Conservation (phyloP, 2,888 invertebrate genomes). For the Gymnosoma rotundatum region DNA sequence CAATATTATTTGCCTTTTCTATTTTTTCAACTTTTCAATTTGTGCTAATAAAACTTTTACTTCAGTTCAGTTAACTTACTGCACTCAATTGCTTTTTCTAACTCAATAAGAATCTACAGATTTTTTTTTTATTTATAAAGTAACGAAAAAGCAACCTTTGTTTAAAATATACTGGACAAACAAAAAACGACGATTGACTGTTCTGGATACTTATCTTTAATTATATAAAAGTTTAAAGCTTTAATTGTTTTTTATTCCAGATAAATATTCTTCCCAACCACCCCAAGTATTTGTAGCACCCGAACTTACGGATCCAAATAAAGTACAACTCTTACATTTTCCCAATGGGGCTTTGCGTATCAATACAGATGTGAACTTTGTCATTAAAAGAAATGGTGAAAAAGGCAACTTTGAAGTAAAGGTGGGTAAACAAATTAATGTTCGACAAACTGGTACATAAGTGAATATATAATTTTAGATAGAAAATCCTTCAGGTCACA, state of each 20-base stretch:
- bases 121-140: too few species aligned
- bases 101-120: too few species aligned
- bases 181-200: too few species aligned
- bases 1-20: too few species aligned
- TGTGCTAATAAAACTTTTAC: too few species aligned
- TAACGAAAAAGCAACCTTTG: too few species aligned
- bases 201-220: too few species aligned
- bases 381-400: conserved; percentile 79
- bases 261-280: conserved; percentile 62
- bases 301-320: conserved; percentile 79
- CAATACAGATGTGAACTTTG: conserved; percentile 76
- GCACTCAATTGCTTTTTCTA: too few species aligned
- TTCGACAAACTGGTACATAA: neutral
- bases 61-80: too few species aligned
- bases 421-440: conserved; percentile 64
- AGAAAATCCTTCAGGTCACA: conserved; percentile 78
- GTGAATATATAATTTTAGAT: conserved; percentile 67
- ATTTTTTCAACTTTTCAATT: too few species aligned
- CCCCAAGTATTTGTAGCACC: conserved; percentile 77
- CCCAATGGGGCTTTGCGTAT: conserved; percentile 78
- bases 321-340: conserved; percentile 79
- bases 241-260: conserved; percentile 36
- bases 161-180: too few species aligned
- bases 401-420: conserved; percentile 81
- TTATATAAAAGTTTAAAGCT: neutral